A percentile compares a stretch with the other conserved stretches of the same genome.
These are phyloP conservation scores for Apantesis nais DNA, from an alignment of 2,888 invertebrate genomes.

Conservation along the genomic window DNA sequence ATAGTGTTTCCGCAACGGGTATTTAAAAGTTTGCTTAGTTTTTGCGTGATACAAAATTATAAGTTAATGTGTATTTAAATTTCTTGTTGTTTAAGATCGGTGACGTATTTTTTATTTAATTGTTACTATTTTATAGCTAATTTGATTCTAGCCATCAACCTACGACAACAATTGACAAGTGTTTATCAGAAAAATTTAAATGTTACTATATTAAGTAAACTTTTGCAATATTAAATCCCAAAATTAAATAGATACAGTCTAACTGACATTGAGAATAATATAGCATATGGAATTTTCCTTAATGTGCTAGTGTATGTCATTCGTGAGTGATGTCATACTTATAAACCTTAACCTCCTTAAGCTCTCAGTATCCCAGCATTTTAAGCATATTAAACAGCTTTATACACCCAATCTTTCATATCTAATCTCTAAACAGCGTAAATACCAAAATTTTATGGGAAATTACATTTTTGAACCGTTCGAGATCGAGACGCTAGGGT, in stretches of 20 bases:
- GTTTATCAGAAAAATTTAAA: too few relatives aligned
- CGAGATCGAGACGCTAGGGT: too few relatives aligned
- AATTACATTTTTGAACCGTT: too few relatives aligned
- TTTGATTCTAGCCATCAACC: too few relatives aligned
- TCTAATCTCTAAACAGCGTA: too few relatives aligned
- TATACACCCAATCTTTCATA: background rate
- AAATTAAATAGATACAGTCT: background rate
- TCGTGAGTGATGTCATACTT: background rate
- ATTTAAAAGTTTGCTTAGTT: too few relatives aligned
- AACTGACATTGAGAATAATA: background rate
- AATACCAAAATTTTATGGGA: too few relatives aligned
- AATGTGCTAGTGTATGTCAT: background rate
- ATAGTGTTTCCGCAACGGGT: too few relatives aligned
- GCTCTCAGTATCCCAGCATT: background rate
- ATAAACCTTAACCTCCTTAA: background rate
- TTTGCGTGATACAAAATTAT: background rate
- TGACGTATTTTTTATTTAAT: too few relatives aligned
- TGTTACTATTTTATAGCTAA: too few relatives aligned
- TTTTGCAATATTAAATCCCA: background rate
- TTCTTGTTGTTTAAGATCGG: background rate
- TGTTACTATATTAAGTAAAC: background rate
- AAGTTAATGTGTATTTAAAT: background rate
- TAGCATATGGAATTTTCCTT: background rate
- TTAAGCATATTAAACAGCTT: background rate
- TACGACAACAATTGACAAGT: too few relatives aligned